Evolutionary conservation across 2,113 vertebrate genomes (phyloP).

Genomic region (Microtus montanus): DNA sequence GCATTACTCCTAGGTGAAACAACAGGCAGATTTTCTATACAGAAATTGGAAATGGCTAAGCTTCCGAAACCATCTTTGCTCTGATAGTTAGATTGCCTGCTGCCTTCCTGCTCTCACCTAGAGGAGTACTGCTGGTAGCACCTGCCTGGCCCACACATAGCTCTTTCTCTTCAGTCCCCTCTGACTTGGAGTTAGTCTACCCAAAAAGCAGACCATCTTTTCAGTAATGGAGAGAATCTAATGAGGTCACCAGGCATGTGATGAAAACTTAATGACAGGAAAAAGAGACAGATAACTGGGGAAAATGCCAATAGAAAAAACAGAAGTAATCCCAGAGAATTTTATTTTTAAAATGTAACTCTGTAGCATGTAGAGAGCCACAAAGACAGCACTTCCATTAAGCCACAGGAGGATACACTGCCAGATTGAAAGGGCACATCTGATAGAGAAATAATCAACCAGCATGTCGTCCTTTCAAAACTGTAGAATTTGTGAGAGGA

Average conservation of each 20-base stretch:
- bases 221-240: background rate
- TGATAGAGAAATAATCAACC: background rate
- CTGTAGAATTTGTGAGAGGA: background rate
- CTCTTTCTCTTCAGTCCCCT: background rate
- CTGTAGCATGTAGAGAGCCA: background rate
- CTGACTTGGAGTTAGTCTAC: background rate
- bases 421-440: background rate
- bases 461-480: background rate
- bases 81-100: background rate
- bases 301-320: background rate
- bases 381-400: background rate
- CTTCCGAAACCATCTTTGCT: conserved; percentile 31
- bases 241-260: background rate
- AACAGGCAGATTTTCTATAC: background rate
- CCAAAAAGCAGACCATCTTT: conserved; percentile 1
- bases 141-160: background rate
- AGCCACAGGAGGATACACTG: background rate
- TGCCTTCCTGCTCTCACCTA: background rate
- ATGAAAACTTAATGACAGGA: conserved; percentile 17
- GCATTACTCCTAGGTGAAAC: background rate
- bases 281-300: conserved; percentile 16
- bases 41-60: background rate
- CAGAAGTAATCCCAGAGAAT: conserved; percentile 43
- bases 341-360: background rate
- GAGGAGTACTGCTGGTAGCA: background rate